Evolutionary conservation across 2,797 vertebrate genomes (phyloP), one percentile per base, ranked within the genome.

Genomic region (Microctenopoma stevenorrisi): DNA sequence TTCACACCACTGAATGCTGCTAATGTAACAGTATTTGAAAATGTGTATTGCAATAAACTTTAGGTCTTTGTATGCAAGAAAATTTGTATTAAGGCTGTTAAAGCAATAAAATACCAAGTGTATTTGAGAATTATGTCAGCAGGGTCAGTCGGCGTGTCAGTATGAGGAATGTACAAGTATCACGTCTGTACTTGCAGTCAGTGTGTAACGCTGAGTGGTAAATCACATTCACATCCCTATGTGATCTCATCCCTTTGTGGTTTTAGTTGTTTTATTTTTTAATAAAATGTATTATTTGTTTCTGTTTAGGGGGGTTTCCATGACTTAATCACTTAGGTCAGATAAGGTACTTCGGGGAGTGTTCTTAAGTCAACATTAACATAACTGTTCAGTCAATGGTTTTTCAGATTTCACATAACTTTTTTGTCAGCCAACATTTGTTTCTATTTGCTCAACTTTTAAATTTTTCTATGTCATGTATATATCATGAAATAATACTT

Each of bases 141-240:
- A 50, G 33, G 9, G 47, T 83, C 69, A 81, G 62, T 14, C 14
- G 35, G 86, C 79, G 22, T 22, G 22, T 18, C 81, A 61, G 78
- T 50, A 44, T 1, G 1, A 66, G 60, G 77, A 76, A 78, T 81
- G 71, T 18, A 1, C 15, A 8, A 8, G 44, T 10, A 14, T 18
- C 89, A 82, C 37, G 90, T 68, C 68, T 3, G 5, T 66, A 62
- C 88, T 65, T 79, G 89, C 58, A 62, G 64, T 10, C 13, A 6
- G 14, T 51, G 49, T 71, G 44, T 35, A 35, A 64, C 33, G 22
- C 15, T 49, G 62, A 55, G 62, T 64, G 4, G 4, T 43, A 65
- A 73, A 46, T 37, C 64, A 74, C 61, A 48, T 62, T 74, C 37
- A 71, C 37, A 62, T 56, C 52, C 55, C 14, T 14, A 4, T 30